A percentile compares a stretch with the other conserved stretches of the same genome.
Conservation (phyloP, 2,888 invertebrate genomes). For the Harpalus rubripes region DNA sequence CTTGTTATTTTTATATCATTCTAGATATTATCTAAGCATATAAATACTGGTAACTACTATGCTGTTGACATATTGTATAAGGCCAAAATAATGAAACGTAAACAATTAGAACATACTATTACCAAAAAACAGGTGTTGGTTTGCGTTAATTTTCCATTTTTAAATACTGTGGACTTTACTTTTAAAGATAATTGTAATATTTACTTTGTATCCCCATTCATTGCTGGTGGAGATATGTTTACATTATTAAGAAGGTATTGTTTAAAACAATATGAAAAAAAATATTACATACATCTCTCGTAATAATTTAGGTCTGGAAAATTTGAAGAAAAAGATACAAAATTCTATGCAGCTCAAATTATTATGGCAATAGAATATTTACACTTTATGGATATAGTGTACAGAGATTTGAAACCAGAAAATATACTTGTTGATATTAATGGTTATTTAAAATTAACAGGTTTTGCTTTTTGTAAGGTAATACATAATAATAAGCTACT, state of each 20-base stretch:
- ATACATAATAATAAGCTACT: neutral
- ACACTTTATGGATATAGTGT: constrained; percentile 91
- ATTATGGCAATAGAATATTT: constrained; percentile 94
- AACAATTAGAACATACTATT: constrained; percentile 92
- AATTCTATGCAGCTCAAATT: constrained; percentile 95
- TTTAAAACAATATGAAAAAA: neutral
- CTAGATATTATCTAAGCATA: constrained; percentile 81
- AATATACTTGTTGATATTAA: constrained; percentile 89
- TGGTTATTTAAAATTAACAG: constrained; percentile 93
- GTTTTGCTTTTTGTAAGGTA: constrained; percentile 96
- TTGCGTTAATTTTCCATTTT: constrained; percentile 91
- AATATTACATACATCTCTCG: neutral
- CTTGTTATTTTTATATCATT: neutral
- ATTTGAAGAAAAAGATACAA: constrained; percentile 84
- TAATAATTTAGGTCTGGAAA: neutral
- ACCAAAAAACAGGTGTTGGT: constrained; percentile 95
- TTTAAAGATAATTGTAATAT: constrained; percentile 93
- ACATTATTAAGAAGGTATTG: constrained; percentile 81
- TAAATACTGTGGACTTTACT: constrained; percentile 90
- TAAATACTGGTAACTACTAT: constrained; percentile 81
- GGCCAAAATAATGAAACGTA: constrained; percentile 90
- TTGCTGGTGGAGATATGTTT: constrained; percentile 94
- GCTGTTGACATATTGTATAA: constrained; percentile 96
- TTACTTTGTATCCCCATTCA: constrained; percentile 91
- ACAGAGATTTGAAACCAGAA: constrained; percentile 95